Conservation (phyloP, 1,140 invertebrate species). For the Frieseomelitta varia region DNA sequence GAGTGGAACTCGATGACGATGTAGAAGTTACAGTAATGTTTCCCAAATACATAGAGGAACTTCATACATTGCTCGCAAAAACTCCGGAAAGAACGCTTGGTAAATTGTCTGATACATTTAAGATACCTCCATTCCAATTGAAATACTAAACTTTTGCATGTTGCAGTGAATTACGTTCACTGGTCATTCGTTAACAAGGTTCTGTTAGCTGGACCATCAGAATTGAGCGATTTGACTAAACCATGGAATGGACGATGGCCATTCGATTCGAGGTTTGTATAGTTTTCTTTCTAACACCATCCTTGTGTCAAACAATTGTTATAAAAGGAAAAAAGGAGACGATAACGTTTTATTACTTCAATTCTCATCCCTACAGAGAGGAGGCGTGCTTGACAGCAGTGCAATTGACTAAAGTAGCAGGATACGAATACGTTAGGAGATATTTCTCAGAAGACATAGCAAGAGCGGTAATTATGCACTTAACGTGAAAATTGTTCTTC, state of each 20-base stretch:
- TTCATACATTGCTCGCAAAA: background rate
- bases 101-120: background rate
- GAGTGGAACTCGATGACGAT: constrained; percentile 5
- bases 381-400: background rate
- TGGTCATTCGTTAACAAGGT: background rate
- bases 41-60: background rate
- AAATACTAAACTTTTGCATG: background rate
- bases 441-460: constrained; percentile 24
- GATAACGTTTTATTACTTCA: background rate
- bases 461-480: constrained; percentile 23
- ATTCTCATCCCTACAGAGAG: background rate
- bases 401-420: background rate
- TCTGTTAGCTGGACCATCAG: background rate
- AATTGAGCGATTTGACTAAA: background rate
- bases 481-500: too few relatives aligned
- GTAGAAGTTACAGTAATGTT: background rate
- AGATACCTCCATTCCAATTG: too few relatives aligned
- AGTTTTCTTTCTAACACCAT: background rate
- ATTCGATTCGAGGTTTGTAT: background rate
- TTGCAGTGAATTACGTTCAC: constrained; percentile 36
- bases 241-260: background rate
- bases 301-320: background rate
- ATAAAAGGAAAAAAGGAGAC: too few relatives aligned
- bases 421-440: constrained; percentile 15
- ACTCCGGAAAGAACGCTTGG: constrained; percentile 12